Conservation (phyloP, 2,797 vertebrate species). For the Australoheros facetus region DNA sequence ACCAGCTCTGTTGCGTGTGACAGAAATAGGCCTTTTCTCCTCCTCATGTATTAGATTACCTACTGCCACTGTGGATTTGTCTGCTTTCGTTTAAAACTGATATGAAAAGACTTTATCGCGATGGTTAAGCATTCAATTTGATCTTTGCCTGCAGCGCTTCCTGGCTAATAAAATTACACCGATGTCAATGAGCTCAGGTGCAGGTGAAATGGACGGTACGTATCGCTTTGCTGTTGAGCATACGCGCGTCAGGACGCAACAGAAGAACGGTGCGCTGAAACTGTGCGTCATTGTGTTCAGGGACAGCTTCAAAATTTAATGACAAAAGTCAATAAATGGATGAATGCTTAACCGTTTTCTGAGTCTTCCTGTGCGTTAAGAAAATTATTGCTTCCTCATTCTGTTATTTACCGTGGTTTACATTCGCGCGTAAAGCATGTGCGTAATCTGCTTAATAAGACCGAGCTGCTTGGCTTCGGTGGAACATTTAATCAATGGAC, state of each 20-base stretch:
- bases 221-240: slow-evolving; percentile 22
- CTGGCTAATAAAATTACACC: slow-evolving; percentile 62
- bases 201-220: slow-evolving; percentile 34
- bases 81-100: slow-evolving; percentile 50
- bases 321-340: not conserved
- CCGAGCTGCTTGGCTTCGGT: not conserved
- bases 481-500: slow-evolving; percentile 12
- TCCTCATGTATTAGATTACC: slow-evolving; percentile 45
- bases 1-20: slow-evolving; percentile 10
- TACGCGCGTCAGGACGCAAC: slow-evolving; percentile 11
- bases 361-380: not conserved
- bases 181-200: slow-evolving; percentile 49
- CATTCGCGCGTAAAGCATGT: slow-evolving; percentile 45
- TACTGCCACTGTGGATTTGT: slow-evolving; percentile 36
- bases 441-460: slow-evolving; percentile 29
- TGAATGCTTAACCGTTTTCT: not conserved
- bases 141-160: slow-evolving; percentile 63
- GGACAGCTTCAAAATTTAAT: not conserved
- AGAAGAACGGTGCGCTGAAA: slow-evolving; percentile 1
- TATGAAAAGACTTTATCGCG: slow-evolving; percentile 63
- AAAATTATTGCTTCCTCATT: not conserved
- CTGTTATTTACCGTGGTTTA: not conserved
- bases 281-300: not conserved
- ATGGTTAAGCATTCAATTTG: slow-evolving; percentile 61
- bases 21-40: slow-evolving; percentile 33